Evolutionary conservation across 2,113 vertebrate genomes (phyloP), one percentile per base, ranked within the genome.

Genomic region (Oncorhynchus gorbuscha): DNA sequence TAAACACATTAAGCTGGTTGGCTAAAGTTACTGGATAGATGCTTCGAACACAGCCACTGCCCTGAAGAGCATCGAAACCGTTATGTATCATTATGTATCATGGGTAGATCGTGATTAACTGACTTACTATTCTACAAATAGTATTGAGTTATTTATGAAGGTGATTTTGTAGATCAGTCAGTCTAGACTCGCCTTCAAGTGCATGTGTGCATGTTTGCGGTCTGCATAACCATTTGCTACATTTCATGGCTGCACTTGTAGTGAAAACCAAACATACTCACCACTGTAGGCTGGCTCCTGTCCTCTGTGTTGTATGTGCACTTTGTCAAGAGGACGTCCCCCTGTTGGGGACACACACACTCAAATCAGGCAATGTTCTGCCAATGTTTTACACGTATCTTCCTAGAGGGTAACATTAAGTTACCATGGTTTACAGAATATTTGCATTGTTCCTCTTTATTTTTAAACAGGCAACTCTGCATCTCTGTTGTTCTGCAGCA

Each of bases 281-380:
- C 97, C 96, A 99, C 94, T 0, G 98, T 99, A 18, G 91, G 94
- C 79, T 71, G 75, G 69, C 58, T 88, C 81, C 95, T 85, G 59
- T 96, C 93, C 76, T 94, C 91, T 0, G 97, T 99, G 94, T 96
- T 96, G 83, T 95, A 99, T 0, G 93, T 94, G 32, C 98, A 99
- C 68, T 94, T 95, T 0, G 98, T 99, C 79, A 97, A 85, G 22
- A 99, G 95, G 59, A 93, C 91, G 0, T 99, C 97, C 0, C 98
- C 97, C 98, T 99, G 88, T 35, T 76, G 18, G 81, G 77, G 20
- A 80, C 3, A 71, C 49, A 88, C n/a, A 80, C 59, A 45, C 39
- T 11, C 39, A 75, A 67, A 72, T 61, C 55, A 79, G 67, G 16
- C 5, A 26, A 2, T 30, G 13, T 16, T 16, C 9, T 28, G 9